Evolutionary conservation across 2,888 invertebrate genomes (phyloP), one percentile per base, ranked within the genome.

Genomic region (Oeneis ivallda): DNA sequence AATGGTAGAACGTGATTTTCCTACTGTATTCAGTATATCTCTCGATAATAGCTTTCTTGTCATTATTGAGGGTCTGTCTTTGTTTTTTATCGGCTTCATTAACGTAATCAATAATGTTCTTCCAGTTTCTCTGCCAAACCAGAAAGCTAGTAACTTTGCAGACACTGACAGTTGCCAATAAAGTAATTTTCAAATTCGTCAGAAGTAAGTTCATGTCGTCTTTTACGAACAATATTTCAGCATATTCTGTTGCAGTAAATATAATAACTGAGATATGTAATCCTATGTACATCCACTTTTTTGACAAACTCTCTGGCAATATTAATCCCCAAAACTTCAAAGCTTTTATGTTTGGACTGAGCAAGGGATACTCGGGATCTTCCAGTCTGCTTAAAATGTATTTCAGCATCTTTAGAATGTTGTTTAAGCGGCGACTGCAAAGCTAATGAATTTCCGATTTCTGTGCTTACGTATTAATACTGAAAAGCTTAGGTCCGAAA

Each of bases 301-400:
- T 79, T 0, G 66, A 70, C 9, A 41, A 9, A 50, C 77, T 81
- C 19, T 82, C 70, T 0, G 90, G 89, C n/a, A 90, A 71, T 3
- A 91, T 56, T 0, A 90, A 65, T 0, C 90, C 90, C 89, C 90
- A 90, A 65, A 91, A 89, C 74, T 85, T 69, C 34, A 91, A 72
- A 0, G 84, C 81, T 41, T 79, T 85, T 0, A 88, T 75, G 69
- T 90, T 91, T 6, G 89, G 90, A 0, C 90, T 90, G 0, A 91
- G 72, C 37, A 91, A 72, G 1, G 90, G 89, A 39, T 75, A 75
- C 15, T 82, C 70, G 1, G 85, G 81, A 65, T 86, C 77, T 78
- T 90, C 90, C 32, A 90, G 76, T 73, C 82, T 87, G 34, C 76
- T 65, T 0, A 84, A 66, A 68, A 85, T 65, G 52, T 70, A 69